Percentiles rank a stretch among this genome's conserved stretches.
Conservation (phyloP, 2,797 vertebrate species). For the Loriculus beryllinus region DNA sequence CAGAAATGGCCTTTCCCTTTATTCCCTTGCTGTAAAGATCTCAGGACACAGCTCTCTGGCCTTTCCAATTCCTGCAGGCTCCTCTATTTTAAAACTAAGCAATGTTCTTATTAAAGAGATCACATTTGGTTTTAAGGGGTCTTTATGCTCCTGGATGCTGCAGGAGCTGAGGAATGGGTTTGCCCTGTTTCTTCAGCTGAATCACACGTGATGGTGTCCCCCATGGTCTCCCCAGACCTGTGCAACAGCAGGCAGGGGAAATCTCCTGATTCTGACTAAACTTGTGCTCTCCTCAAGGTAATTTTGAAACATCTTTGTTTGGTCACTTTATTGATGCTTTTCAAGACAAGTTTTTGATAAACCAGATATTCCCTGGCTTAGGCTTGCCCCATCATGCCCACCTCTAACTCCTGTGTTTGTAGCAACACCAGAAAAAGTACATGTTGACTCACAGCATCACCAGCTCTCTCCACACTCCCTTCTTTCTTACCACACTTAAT, state of each 20-base stretch:
- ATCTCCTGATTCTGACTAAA: not conserved
- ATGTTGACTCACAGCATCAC: not conserved
- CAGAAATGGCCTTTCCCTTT: not conserved
- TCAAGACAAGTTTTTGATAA: not conserved
- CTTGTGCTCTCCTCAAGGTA: not conserved
- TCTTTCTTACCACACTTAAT: not conserved
- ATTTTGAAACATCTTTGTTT: not conserved
- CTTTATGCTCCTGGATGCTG: not conserved
- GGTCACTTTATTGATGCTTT: not conserved
- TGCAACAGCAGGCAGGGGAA: not conserved
- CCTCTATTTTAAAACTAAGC: not conserved
- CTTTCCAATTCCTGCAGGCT: not conserved
- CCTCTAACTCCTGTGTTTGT: not conserved
- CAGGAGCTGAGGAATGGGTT: not conserved
- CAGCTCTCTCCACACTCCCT: not conserved
- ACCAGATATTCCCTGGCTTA: not conserved
- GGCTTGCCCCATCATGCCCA: not conserved
- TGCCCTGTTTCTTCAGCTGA: not conserved
- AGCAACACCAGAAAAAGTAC: not conserved
- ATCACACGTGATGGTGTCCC: not conserved
- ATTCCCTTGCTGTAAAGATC: not conserved
- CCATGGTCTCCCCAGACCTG: not conserved
- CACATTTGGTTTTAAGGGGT: not conserved
- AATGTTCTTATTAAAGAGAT: not conserved
- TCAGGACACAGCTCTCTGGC: not conserved